These are phyloP conservation scores for Porites australiensis DNA, from an alignment of 64 coral and sea anemone species.

Conservation along the genomic window DNA sequence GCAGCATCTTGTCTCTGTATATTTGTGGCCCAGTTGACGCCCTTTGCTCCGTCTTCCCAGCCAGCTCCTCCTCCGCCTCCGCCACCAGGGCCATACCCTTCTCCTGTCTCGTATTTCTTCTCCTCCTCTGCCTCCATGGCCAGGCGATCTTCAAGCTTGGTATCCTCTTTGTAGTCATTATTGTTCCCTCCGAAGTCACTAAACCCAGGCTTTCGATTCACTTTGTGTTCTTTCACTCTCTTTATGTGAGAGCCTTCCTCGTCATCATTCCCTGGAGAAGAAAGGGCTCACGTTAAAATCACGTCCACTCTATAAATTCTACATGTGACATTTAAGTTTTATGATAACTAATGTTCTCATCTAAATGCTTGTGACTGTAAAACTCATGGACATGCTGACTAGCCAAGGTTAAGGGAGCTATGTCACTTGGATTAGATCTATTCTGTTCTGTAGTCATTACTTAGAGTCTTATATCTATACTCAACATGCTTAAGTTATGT, in stretches of 20 bases:
- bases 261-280: conserved; percentile 5
- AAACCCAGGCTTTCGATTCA: conserved; percentile 76
- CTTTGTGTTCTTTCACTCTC: conserved; percentile 80
- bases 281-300: background rate
- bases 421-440: no score
- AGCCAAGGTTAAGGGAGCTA: no score
- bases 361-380: no score
- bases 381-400: no score
- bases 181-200: conserved; percentile 39
- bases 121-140: conserved; percentile 94
- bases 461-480: no score
- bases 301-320: no score
- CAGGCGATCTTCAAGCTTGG: conserved; percentile 73
- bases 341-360: no score
- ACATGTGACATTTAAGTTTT: no score
- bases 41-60: conserved; percentile 61
- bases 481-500: no score
- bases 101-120: conserved; percentile 89
- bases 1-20: conserved; percentile 93
- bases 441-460: no score
- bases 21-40: conserved; percentile 91
- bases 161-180: conserved; percentile 84
- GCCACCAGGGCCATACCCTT: conserved; percentile 68
- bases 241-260: conserved; percentile 24
- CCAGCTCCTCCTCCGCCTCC: conserved; percentile 47